Percentiles rank a stretch among this genome's conserved stretches.
Evolutionary conservation across 2,888 invertebrate genomes (phyloP).

Genomic region (Phyllotreta cruciferae): DNA sequence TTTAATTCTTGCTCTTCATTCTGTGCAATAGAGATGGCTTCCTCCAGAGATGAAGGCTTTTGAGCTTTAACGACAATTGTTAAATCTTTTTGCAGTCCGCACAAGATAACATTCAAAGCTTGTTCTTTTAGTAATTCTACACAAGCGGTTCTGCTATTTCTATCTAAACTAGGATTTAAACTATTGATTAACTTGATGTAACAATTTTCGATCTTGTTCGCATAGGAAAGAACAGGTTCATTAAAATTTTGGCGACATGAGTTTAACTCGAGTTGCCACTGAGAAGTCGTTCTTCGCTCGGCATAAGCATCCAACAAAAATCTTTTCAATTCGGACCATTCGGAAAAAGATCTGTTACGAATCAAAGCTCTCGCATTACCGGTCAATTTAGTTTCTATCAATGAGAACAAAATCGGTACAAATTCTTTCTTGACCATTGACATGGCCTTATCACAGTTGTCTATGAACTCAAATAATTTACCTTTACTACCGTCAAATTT

Average conservation of each 20-base stretch:
- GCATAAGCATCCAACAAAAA: background rate
- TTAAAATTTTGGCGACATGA: background rate
- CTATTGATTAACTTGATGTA: slow-evolving; percentile 26
- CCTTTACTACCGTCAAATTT: background rate
- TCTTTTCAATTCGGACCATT: background rate
- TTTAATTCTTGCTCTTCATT: too few relatives aligned
- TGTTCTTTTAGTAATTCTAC: slow-evolving; percentile 24
- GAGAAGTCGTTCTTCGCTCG: background rate
- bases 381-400: slow-evolving; percentile 4
- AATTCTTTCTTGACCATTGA: background rate
- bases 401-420: background rate
- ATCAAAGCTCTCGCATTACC: slow-evolving; percentile 4
- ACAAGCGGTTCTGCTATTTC: slow-evolving; percentile 12
- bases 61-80: slow-evolving; percentile 8
- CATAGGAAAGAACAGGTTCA: slow-evolving; percentile 14
- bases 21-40: too few relatives aligned
- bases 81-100: slow-evolving; percentile 22
- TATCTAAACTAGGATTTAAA: slow-evolving; percentile 12
- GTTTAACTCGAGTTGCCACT: background rate
- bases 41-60: too few relatives aligned
- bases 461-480: background rate
- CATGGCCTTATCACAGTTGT: slow-evolving; percentile 5
- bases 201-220: slow-evolving; percentile 19
- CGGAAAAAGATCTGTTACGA: background rate
- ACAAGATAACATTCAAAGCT: slow-evolving; percentile 25